Conservation (phyloP, 2,797 vertebrate genomes). For the Neosilurus mollespiculum region DNA sequence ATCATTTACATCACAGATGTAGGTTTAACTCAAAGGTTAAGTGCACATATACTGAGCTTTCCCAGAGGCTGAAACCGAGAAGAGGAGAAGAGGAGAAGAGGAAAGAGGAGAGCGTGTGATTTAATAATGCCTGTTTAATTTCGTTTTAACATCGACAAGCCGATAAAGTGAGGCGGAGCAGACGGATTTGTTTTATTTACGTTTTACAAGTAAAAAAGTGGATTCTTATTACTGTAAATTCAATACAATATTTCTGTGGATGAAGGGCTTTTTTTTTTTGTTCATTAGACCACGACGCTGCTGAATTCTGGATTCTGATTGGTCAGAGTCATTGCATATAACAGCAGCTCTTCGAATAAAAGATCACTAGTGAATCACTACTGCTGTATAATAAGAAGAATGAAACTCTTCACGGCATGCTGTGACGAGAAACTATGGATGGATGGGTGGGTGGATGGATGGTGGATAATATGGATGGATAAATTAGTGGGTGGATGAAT, state of each 20-base stretch:
- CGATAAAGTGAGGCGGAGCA: not conserved
- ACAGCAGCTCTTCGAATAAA: not conserved
- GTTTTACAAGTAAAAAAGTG: not conserved
- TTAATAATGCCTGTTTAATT: conserved; percentile 15
- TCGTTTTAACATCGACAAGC: not conserved
- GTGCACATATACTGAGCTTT: not conserved
- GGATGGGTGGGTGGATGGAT: too few species aligned
- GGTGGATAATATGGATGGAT: too few species aligned
- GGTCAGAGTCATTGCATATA: not conserved
- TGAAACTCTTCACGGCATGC: not conserved
- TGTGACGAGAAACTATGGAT: not conserved
- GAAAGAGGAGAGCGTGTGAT: not conserved
- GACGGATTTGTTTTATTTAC: not conserved
- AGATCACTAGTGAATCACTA: too few species aligned
- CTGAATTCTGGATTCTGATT: not conserved
- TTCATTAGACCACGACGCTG: not conserved
- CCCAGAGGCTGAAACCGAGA: conserved; percentile 1
- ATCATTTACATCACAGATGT: conserved; percentile 19
- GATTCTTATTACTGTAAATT: not conserved
- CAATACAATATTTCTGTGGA: too few species aligned
- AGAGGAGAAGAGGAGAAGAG: not conserved
- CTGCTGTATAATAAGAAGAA: not conserved
- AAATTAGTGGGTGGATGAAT: too few species aligned
- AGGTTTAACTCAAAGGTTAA: conserved; percentile 31
- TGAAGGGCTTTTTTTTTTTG: not conserved